Conservation (phyloP, 2,797 vertebrate genomes). For the Spinus pinus region DNA sequence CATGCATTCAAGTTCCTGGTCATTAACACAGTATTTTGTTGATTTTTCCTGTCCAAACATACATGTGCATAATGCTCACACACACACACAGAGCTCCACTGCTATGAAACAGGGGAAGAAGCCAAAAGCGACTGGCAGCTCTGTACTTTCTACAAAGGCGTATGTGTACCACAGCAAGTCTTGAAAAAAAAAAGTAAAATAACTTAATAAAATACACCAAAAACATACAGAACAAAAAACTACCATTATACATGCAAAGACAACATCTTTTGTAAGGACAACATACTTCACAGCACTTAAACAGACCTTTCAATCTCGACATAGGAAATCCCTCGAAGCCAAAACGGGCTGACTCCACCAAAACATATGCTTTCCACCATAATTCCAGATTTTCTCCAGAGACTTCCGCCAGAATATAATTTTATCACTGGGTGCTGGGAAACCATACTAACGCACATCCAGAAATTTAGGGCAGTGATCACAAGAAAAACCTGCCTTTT, state of each 20-base stretch:
- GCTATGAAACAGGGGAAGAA: not conserved
- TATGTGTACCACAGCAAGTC: not conserved
- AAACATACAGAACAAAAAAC: not conserved
- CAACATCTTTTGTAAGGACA: not conserved
- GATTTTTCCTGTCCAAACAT: not conserved
- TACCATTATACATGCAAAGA: not conserved
- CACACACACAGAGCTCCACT: not conserved
- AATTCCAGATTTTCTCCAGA: not conserved
- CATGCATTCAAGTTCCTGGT: not conserved
- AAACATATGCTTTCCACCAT: not conserved
- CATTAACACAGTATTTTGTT: not conserved
- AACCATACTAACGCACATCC: not conserved
- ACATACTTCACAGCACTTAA: not conserved
- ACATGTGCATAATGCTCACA: not conserved
- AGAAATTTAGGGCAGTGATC: not conserved
- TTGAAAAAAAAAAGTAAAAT: not conserved
- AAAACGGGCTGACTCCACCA: not conserved
- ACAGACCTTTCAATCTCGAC: not conserved
- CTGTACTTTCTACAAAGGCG: not conserved
- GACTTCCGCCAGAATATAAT: not conserved
- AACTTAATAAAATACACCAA: not conserved
- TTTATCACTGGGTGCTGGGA: not conserved
- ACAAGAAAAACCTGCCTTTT: not conserved
- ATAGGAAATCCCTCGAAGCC: not conserved
- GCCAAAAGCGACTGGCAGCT: not conserved